Conservation (phyloP, 2,888 invertebrate species). For the Halictus quadricinctus region DNA sequence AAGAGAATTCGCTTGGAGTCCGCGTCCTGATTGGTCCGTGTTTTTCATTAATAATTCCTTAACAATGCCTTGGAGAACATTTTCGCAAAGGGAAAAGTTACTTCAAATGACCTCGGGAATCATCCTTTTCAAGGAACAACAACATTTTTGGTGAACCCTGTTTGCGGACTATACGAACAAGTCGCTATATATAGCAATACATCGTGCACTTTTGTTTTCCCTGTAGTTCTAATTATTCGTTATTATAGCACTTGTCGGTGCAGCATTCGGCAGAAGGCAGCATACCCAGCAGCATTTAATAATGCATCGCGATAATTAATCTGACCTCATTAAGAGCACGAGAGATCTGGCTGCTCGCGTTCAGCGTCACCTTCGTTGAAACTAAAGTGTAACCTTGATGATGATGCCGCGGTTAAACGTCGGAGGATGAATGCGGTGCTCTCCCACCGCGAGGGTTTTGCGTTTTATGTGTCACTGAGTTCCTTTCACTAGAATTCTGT, state of each 20-base stretch:
- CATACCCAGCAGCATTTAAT: constrained; percentile 54
- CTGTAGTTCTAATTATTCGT: constrained; percentile 52
- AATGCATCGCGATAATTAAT: constrained; percentile 68
- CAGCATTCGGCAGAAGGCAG: constrained; percentile 18
- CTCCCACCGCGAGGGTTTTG: background rate
- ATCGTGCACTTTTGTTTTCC: background rate
- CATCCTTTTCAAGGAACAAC: too few species aligned
- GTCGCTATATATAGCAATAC: background rate
- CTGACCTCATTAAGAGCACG: constrained; percentile 62
- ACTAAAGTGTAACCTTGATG: constrained; percentile 52
- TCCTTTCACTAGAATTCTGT: constrained; percentile 31
- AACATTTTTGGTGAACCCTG: too few species aligned
- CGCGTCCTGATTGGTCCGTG: too few species aligned
- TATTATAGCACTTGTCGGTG: constrained; percentile 25
- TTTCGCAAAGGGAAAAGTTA: too few species aligned
- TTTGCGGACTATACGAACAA: background rate
- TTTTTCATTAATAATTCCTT: too few species aligned
- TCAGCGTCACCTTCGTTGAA: constrained; percentile 33
- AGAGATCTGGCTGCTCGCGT: constrained; percentile 49
- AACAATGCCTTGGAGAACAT: too few species aligned
- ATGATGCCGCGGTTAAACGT: constrained; percentile 40
- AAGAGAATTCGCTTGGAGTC: too few species aligned
- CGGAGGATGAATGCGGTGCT: constrained; percentile 16
- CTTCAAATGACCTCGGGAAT: too few species aligned
- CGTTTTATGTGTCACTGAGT: constrained; percentile 27